Percentiles rank a stretch among this genome's conserved stretches.
Conservation (phyloP, 2,113 vertebrate species). For the Lipotes vexillifer region DNA sequence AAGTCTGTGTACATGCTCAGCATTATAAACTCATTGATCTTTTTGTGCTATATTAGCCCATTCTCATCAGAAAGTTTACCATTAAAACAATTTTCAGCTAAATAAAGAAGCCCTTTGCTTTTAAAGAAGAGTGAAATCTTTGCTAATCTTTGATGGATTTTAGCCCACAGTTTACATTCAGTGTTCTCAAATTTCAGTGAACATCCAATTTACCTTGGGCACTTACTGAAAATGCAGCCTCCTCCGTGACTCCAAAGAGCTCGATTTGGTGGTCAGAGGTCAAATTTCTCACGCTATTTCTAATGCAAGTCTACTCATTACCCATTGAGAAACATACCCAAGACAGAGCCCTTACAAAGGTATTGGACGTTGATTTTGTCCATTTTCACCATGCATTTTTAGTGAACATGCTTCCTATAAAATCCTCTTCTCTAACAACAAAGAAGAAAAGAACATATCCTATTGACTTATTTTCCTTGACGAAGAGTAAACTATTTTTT, state of each 20-base stretch:
- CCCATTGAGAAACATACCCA: neutral
- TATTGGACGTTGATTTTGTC: neutral
- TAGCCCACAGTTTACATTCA: neutral
- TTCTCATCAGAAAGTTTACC: neutral
- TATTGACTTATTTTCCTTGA: slow-evolving; percentile 39
- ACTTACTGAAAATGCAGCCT: neutral
- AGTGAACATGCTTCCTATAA: neutral
- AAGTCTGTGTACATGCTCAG: neutral
- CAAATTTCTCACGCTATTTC: neutral
- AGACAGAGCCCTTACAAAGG: neutral
- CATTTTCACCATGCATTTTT: neutral
- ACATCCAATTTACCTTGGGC: neutral
- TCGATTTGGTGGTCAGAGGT: neutral
- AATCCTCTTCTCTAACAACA: neutral
- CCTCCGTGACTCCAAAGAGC: neutral
- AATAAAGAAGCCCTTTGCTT: neutral
- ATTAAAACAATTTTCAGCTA: neutral
- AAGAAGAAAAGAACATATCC: neutral
- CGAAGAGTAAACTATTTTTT: slow-evolving; percentile 27
- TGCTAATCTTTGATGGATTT: neutral
- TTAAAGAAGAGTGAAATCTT: neutral
- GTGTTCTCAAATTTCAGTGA: neutral
- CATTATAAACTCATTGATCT: neutral
- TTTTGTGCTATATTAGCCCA: neutral
- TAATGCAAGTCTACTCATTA: neutral